A percentile compares a stretch with the other conserved stretches of the same genome.
phyloP scores from a whole-genome alignment of 2,113 vertebrate genomes.

The Telmatochromis brichardi region DNA sequence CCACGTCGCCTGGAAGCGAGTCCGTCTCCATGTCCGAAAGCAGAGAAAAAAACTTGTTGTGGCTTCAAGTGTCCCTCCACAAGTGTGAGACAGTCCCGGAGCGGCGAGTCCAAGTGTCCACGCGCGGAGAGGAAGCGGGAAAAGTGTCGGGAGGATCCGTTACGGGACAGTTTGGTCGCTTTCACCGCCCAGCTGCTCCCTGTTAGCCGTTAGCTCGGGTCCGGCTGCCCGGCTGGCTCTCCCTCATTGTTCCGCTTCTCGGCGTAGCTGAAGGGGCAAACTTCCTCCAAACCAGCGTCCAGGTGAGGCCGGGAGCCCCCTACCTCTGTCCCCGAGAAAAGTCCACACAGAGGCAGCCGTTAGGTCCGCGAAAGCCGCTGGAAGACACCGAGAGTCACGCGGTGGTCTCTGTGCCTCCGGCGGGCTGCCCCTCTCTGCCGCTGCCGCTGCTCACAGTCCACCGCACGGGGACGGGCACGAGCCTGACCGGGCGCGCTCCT shows the following conservation, averaged over 20 bases:
- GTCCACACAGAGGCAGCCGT: background rate
- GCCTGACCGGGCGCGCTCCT: background rate
- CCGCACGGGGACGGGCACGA: background rate
- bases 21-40: conserved; percentile 68
- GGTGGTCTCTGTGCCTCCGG: background rate
- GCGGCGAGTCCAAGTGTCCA: background rate
- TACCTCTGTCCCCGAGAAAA: accelerated
- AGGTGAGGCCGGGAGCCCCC: background rate
- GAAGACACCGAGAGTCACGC: background rate
- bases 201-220: conserved; percentile 45
- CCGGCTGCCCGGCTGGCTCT: conserved; percentile 20
- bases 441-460: background rate
- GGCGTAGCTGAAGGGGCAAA: background rate
- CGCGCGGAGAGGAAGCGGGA: background rate
- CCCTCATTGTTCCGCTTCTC: conserved; percentile 25
- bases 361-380: background rate
- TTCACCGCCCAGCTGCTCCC: background rate
- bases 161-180: background rate
- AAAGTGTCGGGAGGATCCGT: background rate
- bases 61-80: accelerated
- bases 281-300: background rate
- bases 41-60: background rate
- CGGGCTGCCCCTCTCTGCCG: background rate
- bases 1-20: conserved; percentile 75
- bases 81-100: background rate